These are phyloP conservation scores for Stenopsyche tienmushanensis DNA, from an alignment of 1,140 invertebrate genomes.

Conservation along the genomic window DNA sequence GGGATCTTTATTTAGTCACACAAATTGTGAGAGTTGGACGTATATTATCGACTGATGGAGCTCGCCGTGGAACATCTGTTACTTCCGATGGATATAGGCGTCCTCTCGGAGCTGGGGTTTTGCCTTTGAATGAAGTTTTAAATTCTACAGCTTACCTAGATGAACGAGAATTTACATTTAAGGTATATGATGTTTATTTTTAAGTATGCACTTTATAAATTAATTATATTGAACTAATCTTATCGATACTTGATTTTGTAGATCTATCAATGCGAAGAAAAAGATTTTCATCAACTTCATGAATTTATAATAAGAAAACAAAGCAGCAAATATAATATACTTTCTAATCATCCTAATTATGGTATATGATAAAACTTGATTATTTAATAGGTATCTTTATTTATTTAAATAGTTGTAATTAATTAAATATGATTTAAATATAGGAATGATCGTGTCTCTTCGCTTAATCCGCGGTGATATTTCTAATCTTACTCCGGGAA, in stretches of 20 bases:
- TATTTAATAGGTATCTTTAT: neutral
- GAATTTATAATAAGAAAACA: slow-evolving; percentile 84
- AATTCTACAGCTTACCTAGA: slow-evolving; percentile 60
- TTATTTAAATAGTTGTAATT: neutral
- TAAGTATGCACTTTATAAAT: neutral
- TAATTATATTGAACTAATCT: neutral
- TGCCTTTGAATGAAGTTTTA: slow-evolving; percentile 64
- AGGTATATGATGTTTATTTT: slow-evolving; percentile 47
- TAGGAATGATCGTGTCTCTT: slow-evolving; percentile 53
- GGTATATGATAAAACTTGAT: slow-evolving; percentile 49
- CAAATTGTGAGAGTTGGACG: slow-evolving; percentile 86
- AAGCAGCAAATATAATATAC: slow-evolving; percentile 76
- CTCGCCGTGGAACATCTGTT: slow-evolving; percentile 53
- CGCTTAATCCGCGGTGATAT: slow-evolving; percentile 48
- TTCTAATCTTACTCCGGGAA: slow-evolving; percentile 48
- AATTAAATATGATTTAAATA: slow-evolving; percentile 29
- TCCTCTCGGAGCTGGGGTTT: slow-evolving; percentile 82
- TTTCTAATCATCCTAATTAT: slow-evolving; percentile 73
- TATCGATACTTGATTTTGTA: slow-evolving; percentile 46
- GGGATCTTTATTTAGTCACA: slow-evolving; percentile 82
- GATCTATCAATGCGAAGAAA: slow-evolving; percentile 85
- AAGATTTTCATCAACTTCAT: slow-evolving; percentile 86
- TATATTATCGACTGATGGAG: slow-evolving; percentile 79
- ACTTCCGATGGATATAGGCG: slow-evolving; percentile 57
- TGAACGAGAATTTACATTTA: slow-evolving; percentile 72